These are phyloP conservation scores for Pleuronectes platessa DNA, from an alignment of 2,113 vertebrate species.

Conservation along the genomic window DNA sequence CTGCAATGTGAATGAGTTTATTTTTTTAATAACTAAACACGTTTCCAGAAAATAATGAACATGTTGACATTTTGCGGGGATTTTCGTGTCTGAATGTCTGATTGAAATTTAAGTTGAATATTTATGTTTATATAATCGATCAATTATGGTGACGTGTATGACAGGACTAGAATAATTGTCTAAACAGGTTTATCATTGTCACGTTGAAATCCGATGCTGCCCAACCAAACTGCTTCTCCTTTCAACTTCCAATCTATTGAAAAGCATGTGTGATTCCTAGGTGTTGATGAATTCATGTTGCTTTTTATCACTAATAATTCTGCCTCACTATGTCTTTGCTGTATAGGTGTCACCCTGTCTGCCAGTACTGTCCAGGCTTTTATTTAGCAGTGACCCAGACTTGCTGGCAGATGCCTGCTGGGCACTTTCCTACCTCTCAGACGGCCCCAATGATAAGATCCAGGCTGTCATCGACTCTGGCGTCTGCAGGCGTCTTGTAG, in stretches of 20 bases:
- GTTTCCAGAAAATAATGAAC: background rate
- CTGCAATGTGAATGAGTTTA: no score
- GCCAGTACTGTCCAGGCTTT: slow-evolving; percentile 93
- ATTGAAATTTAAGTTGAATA: background rate
- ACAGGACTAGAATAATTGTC: background rate
- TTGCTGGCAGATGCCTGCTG: slow-evolving; percentile 97
- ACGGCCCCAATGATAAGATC: slow-evolving; percentile 98
- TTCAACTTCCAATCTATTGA: no score
- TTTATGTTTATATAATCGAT: background rate
- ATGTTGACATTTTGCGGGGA: background rate
- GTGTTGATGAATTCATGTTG: background rate
- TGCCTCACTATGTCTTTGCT: slow-evolving; percentile 3
- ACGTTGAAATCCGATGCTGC: background rate
- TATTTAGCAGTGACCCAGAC: slow-evolving; percentile 98
- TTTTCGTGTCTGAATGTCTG: background rate
- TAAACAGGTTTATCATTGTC: background rate
- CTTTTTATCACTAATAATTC: background rate
- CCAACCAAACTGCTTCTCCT: background rate
- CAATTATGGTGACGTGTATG: background rate
- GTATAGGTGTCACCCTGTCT: slow-evolving; percentile 94
- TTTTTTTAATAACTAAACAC: background rate
- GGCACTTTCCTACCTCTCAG: slow-evolving; percentile 97
- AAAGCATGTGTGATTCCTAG: background rate
- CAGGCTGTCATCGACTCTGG: slow-evolving; percentile 98
- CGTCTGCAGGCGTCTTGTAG: slow-evolving; percentile 95